phyloP scores from a whole-genome alignment of 2,888 invertebrate genomes.

The Amiota mariae region DNA sequence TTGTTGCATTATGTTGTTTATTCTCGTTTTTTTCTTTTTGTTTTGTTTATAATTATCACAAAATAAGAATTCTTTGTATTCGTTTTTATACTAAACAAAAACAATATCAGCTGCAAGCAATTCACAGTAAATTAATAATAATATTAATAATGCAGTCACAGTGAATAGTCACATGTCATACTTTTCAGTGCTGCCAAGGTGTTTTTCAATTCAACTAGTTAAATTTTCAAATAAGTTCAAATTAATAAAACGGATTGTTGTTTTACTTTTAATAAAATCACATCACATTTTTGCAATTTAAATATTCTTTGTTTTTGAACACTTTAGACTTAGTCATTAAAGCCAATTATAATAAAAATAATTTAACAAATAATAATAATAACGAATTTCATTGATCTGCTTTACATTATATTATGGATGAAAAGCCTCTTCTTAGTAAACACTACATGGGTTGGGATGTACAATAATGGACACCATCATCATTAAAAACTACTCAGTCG shows the following conservation, averaged over 20 bases:
- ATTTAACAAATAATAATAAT: constrained; percentile 5
- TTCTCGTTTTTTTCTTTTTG: background rate
- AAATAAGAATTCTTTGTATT: background rate
- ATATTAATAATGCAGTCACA: too few relatives aligned
- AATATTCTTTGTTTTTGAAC: constrained; percentile 6
- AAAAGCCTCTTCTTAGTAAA: constrained; percentile 13
- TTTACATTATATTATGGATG: background rate
- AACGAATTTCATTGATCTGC: background rate
- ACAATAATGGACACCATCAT: constrained; percentile 8
- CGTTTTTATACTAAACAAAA: too few relatives aligned
- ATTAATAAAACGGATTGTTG: background rate
- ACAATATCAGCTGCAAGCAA: too few relatives aligned
- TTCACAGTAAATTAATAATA: too few relatives aligned
- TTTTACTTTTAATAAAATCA: background rate
- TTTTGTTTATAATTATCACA: background rate
- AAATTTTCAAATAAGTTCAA: background rate
- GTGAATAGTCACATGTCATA: too few relatives aligned
- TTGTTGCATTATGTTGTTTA: background rate
- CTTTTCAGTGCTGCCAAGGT: background rate
- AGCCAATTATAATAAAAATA: constrained; percentile 10
- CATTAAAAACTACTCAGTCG: constrained; percentile 27
- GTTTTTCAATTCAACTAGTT: background rate
- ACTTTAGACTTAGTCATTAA: background rate
- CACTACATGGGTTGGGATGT: constrained; percentile 1
- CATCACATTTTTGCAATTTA: background rate